Evolutionary conservation across 2,797 vertebrate species (phyloP), one percentile per base, ranked within the genome.

Genomic region (Epinephelus awoara): DNA sequence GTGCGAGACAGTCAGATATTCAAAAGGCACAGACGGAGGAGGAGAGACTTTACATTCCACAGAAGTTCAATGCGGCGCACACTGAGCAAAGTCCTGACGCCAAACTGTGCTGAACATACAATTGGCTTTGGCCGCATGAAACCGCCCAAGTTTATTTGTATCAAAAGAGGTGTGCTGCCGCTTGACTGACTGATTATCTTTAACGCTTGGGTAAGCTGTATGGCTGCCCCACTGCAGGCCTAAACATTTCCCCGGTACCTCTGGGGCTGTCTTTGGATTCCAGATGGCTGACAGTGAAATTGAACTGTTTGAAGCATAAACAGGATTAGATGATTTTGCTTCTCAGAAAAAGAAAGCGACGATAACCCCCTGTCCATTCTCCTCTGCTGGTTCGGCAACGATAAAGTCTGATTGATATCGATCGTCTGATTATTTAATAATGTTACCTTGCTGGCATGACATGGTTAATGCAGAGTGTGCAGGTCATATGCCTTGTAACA

Each of bases 261-360:
- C 69, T 4, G 54, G 23, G 38, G 46, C 8, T 19, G 52, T 77
- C 47, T 84, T 72, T 73, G 56, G 83, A 78, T 78, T 82, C 62
- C 74, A 76, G 38, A 57, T 57, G 70, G 67, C 85, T 73, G 74
- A 74, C 52, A 23, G 76, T 70, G 82, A 89, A 92, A 88, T 83
- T 82, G 75, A 88, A 83, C 77, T 5, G 75, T 90, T 91, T 89
- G 80, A 86, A 90, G 78, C 65, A 68, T 77, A 77, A 86, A 91
- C 69, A 64, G 71, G 83, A 84, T 89, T 77, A 69, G 57, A 58
- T 47, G 13, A 49, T 58, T 70, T 77, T 73, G 70, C 12, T 72
- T 72, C 38, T 77, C 55, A 5, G 23, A 65, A 58, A 73, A 27
- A 49, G 11, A 83, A 52, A 49, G 46, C 27, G 3, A 5, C 59